Evolutionary conservation across 2,888 invertebrate genomes (phyloP).

Genomic region (Lepidonotus clava): DNA sequence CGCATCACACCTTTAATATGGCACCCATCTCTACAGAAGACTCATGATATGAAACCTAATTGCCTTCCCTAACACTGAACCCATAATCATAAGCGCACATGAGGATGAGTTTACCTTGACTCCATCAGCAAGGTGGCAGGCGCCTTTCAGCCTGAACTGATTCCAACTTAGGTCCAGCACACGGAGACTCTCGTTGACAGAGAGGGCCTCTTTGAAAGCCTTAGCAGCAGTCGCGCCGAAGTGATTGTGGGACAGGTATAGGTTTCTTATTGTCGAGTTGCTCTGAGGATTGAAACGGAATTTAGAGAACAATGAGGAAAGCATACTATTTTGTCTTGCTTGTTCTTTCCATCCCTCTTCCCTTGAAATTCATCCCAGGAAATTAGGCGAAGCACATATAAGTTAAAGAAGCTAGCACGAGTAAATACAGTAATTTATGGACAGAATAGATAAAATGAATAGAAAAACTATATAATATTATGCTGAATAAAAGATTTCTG

Average conservation of each 20-base stretch:
- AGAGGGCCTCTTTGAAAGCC: slow-evolving; percentile 71
- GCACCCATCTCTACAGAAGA: too few relatives aligned
- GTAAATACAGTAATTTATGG: too few relatives aligned
- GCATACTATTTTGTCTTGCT: too few relatives aligned
- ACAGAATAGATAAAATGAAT: too few relatives aligned
- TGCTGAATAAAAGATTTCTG: background rate
- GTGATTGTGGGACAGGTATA: slow-evolving; percentile 72
- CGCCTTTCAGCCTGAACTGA: slow-evolving; percentile 70
- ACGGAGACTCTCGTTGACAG: slow-evolving; percentile 70
- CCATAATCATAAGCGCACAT: too few relatives aligned
- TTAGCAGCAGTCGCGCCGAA: slow-evolving; percentile 72
- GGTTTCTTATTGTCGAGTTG: slow-evolving; percentile 70
- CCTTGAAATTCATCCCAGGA: too few relatives aligned
- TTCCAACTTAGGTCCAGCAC: slow-evolving; percentile 76
- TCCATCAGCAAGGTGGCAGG: slow-evolving; percentile 69
- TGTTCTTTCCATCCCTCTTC: too few relatives aligned
- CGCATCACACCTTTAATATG: too few relatives aligned
- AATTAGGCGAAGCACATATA: too few relatives aligned
- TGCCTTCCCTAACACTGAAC: background rate
- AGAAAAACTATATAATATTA: background rate
- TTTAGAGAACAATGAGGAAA: slow-evolving; percentile 7
- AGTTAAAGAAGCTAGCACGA: too few relatives aligned
- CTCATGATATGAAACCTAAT: too few relatives aligned
- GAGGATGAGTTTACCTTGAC: slow-evolving; percentile 69
- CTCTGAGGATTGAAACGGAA: slow-evolving; percentile 66